These are phyloP conservation scores for Scaptomyza tumidula DNA, from an alignment of 2,888 invertebrate genomes.

Conservation along the genomic window DNA sequence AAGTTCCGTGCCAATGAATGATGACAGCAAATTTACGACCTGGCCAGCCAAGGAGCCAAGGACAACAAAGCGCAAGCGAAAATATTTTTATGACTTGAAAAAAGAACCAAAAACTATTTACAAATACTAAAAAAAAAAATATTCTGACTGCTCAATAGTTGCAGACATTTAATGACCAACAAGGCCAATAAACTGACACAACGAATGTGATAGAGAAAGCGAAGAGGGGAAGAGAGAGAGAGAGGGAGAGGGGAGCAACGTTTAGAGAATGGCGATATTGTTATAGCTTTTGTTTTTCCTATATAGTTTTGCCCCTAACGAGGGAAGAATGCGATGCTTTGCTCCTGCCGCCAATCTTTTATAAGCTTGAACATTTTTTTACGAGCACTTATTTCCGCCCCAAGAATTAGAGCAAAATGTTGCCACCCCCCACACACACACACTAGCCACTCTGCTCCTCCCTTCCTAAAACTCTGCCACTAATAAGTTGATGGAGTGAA, in stretches of 20 bases:
- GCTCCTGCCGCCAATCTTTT: slow-evolving; percentile 45
- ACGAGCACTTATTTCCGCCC: slow-evolving; percentile 81
- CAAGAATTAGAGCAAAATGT: slow-evolving; percentile 78
- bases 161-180: slow-evolving; percentile 23
- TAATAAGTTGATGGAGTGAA: slow-evolving; percentile 52
- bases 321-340: slow-evolving; percentile 3
- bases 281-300: slow-evolving; percentile 11
- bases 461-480: neutral
- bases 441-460: slow-evolving; percentile 14
- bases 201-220: too few relatives aligned
- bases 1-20: slow-evolving; percentile 42
- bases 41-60: neutral
- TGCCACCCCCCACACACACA: slow-evolving; percentile 42
- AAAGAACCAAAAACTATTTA: slow-evolving; percentile 51
- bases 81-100: slow-evolving; percentile 31
- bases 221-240: too few relatives aligned
- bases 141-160: slow-evolving; percentile 8
- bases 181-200: slow-evolving; percentile 57
- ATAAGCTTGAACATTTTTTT: slow-evolving; percentile 74
- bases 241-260: neutral
- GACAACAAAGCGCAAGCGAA: slow-evolving; percentile 37
- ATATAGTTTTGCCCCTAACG: neutral
- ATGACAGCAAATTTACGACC: slow-evolving; percentile 48
- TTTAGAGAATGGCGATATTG: slow-evolving; percentile 21
- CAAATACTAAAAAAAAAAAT: slow-evolving; percentile 35